Base-by-base conservation (phyloP, 2,797 vertebrate species). In the Danio choprae region DNA sequence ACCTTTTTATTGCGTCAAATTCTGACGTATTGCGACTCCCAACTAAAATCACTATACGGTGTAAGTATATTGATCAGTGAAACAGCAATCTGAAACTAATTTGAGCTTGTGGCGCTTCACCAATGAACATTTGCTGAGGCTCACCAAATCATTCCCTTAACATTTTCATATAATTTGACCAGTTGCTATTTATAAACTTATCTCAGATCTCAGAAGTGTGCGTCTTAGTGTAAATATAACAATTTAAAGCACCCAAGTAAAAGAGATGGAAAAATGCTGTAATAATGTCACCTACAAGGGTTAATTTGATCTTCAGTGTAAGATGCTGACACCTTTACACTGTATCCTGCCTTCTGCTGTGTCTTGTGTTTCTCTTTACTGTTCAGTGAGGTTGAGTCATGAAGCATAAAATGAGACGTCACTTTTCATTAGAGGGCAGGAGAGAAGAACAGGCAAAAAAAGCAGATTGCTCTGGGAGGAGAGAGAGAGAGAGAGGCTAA, bases 351-450 rank as follows among this genome's bases (percentile, higher is more conserved):
- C 48, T 78, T 68, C 22, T 44, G 41, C 76, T 69, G 64, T 50
- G 75, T 78, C 55, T 38, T 62, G 29, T 64, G 55, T 75, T 67
- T 69, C 53, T 56, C 70, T 56, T 69, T 18, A 18, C 41, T 71
- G 68, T 77, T 64, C 70, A 46, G 55, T 50, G 67, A 79, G 83
- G 81, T 69, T 84, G 83, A 86, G 79, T 86, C 85, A 86, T 83
- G 81, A 59, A 62, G 68, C 81, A 83, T 56, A 78, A 74, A 84
- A 83, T 83, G 81, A 81, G 71, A 81, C 80, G 83, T 80, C 83
- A 86, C 67, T 83, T 83, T 83, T 77, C 81, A 83, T 86, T 84
- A 86, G 72, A 74, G 65, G 72, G 78, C 58, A 50, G 73, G 65
- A 72, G 58, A 81, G 73, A 60, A 68, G 75, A 78, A 48, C 41